Conservation (phyloP, 2,113 vertebrate genomes). For the Hucho hucho region DNA sequence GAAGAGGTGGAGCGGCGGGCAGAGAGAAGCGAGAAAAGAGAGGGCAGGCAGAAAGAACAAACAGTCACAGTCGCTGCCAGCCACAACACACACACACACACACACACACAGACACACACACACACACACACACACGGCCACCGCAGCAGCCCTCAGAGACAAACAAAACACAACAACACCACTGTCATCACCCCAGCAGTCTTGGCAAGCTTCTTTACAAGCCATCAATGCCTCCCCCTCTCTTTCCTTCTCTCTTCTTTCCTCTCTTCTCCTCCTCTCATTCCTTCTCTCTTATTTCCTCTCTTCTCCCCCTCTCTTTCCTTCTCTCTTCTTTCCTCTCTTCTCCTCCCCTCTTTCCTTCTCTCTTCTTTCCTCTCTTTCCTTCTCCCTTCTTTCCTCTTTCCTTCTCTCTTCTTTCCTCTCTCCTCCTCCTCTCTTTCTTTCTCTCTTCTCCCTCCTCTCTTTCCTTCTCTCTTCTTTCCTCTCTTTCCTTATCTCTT, state of each 20-base stretch:
- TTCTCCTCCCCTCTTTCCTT: not conserved
- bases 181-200: conserved; percentile 51
- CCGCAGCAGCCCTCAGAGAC: not conserved
- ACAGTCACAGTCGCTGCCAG: conserved; percentile 36
- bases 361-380: conserved; percentile 30
- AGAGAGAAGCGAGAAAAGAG: not conserved
- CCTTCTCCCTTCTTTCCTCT: not conserved
- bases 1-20: not conserved
- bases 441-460: conserved; percentile 7
- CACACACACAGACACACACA: not conserved
- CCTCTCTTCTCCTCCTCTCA: conserved; percentile 20
- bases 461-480: not conserved
- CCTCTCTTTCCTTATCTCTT: conserved; percentile 1
- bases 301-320: conserved; percentile 28
- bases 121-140: not conserved
- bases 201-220: conserved; percentile 55
- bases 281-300: not conserved
- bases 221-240: conserved; percentile 55
- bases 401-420: not conserved
- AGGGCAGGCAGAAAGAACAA: conserved; percentile 6
- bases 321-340: not conserved
- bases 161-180: conserved; percentile 54
- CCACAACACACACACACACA: not conserved
- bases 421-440: conserved; percentile 30
- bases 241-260: not conserved